Evolutionary conservation across 2,888 invertebrate species (phyloP), one percentile per base, ranked within the genome.

Genomic region (Thereva unica): DNA sequence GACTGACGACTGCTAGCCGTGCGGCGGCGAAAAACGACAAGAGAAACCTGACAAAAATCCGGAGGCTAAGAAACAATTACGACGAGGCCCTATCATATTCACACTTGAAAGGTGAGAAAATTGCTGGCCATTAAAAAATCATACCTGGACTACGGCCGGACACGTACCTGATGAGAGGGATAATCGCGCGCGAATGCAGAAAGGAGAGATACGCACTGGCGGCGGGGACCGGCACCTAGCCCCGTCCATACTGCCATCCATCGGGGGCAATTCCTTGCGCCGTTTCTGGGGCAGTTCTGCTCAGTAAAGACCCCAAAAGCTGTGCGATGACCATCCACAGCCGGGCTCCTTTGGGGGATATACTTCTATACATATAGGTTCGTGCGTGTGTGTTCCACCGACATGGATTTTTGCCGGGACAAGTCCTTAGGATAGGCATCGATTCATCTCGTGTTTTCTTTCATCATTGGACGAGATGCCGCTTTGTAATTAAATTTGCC

Each of bases 21-120:
- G 42, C 9, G 42, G 7, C 44, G 6, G 34, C 41, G 42, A 42
- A 53, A 64, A 53, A 64, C 23, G 45, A 34, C 53, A 45, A 8
- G 42, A 54, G 38, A 45, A 45, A 35, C 23, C 10, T 6, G 6
- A 42, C 37, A 54, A 64, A 68, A 69, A 69, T 67, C 69, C 69
- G 69, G 69, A 66, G 69, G 69, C 69, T 69, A 69, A 69, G 67
- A 69, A 69, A 69, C 68, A 69, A 69, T 69, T 69, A 68, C 68
- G 68, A 49, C 53, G 59, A 45, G 55, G 61, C 53, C 64, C 80
- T 78, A 78, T 80, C 80, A 80, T 80, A 80, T 80, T 80, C 80
- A 80, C 80, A 80, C 80, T 80, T 80, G 78, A 76, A 79, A 80
- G 80, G 80, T 80, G 80, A 80, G 80, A 80, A 80, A 80, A 80